Conservation (phyloP, 2,888 invertebrate genomes). For the Cyaniris semiargus region DNA sequence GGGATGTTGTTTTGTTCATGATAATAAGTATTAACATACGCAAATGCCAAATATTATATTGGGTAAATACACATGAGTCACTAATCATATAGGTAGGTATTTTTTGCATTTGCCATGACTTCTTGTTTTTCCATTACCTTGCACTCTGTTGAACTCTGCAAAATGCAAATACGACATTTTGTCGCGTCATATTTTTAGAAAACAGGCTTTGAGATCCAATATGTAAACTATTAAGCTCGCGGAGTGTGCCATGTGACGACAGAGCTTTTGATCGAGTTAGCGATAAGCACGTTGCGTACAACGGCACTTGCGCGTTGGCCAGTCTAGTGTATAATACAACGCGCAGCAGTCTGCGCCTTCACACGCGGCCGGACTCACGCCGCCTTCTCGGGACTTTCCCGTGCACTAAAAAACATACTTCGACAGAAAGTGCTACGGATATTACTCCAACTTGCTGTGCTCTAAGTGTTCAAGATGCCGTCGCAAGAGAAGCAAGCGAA, state of each 20-base stretch:
- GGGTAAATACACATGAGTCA: not conserved
- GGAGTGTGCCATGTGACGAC: conserved; percentile 1
- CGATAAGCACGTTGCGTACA: conserved; percentile 28
- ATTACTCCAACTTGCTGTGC: not conserved
- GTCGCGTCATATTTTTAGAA: not conserved
- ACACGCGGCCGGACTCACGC: conserved; percentile 2
- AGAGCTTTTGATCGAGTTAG: conserved; percentile 8
- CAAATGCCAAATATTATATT: not conserved
- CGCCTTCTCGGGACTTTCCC: not conserved
- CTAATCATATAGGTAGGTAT: not conserved
- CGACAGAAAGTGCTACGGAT: not conserved
- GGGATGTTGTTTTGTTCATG: not conserved
- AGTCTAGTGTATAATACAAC: conserved; percentile 13
- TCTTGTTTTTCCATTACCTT: conserved; percentile 6
- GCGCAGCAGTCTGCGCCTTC: not conserved
- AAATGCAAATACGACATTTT: not conserved
- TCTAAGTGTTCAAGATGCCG: conserved; percentile 57
- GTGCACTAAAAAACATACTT: not conserved
- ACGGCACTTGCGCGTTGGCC: conserved; percentile 26
- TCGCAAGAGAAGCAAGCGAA: conserved; percentile 57
- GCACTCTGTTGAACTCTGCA: not conserved
- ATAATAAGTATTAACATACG: not conserved
- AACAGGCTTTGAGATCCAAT: not conserved
- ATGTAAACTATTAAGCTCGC: not conserved
- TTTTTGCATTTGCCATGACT: conserved; percentile 5